Base-by-base conservation (phyloP, 2,797 vertebrate genomes). In the Sphenopsis melanotis region DNA sequence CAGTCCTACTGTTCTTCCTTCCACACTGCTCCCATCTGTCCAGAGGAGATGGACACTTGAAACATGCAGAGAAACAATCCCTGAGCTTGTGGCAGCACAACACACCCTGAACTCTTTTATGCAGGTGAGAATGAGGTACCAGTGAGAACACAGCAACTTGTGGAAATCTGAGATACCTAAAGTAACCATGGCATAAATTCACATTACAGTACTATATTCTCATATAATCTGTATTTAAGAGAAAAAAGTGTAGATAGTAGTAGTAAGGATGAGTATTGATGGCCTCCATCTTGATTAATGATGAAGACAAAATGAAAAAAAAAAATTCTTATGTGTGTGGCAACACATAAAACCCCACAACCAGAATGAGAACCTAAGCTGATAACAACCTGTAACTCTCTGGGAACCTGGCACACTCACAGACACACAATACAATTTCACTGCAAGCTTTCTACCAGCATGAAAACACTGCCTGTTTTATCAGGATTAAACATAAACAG, bases 81-180 rank as follows among this genome's bases (percentile, higher is more conserved):
- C 46, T 32, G 29, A 41, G 49, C 32, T 69, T 22, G 27, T 15
- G 70, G 41, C 3, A 5, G 64, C 56, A 86, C 52, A 60, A 15
- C 0, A 1, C 5, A 46, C 26, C 26, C 20, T 0, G 0, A 85
- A 39, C 12, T 44, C 37, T 22, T 56, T n/a, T 19, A 22, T 16
- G 46, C 16, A n/a, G 1, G 12, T 12, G 32, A 64, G 34, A 78
- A 49, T 2, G 5, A 78, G 7, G 32, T 15, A 46, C 7, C 36
- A 66, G 18, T 13, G 32, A 68, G 42, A 75, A 49, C 16, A 19
- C 30, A 57, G 3, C 4, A 37, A 30, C 21, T 10, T 21, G 37
- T 49, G 53, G 15, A 47, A 61, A 83, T 41, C 30, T 52, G 34
- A 81, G 32, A 26, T 17, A 69, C 2, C 11, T 15, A 30, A 11